phyloP scores from a whole-genome alignment of 2,113 vertebrate species.

The Etia nguti region DNA sequence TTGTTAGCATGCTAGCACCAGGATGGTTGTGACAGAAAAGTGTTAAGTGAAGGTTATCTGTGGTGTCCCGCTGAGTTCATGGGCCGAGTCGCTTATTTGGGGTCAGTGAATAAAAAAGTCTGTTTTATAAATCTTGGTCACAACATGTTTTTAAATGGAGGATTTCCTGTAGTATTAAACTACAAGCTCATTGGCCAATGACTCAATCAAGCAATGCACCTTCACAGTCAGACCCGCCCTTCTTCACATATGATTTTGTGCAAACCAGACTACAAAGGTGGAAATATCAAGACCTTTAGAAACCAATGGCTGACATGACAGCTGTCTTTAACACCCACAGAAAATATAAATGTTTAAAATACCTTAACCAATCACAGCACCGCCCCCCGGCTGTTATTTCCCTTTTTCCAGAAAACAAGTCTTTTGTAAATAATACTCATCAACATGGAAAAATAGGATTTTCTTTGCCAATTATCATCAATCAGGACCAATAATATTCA shows the following conservation, averaged over 20 bases:
- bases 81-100: not conserved
- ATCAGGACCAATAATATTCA: not conserved
- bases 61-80: not conserved
- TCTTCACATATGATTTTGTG: not conserved
- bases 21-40: not conserved
- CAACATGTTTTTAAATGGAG: not conserved
- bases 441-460: not conserved
- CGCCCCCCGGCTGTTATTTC: not conserved
- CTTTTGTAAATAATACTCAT: not conserved
- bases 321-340: not conserved
- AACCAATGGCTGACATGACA: accelerated
- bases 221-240: not conserved
- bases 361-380: not conserved
- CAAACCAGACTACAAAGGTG: not conserved
- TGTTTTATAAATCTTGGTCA: not conserved
- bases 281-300: not conserved
- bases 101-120: not conserved
- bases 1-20: not conserved
- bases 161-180: not conserved
- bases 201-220: not conserved
- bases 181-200: not conserved
- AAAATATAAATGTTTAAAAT: not conserved
- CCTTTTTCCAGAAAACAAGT: not conserved
- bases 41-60: not conserved
- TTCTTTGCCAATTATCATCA: not conserved